phyloP scores from a whole-genome alignment of 2,113 vertebrate species.

The Malurus alboscapulatus region DNA sequence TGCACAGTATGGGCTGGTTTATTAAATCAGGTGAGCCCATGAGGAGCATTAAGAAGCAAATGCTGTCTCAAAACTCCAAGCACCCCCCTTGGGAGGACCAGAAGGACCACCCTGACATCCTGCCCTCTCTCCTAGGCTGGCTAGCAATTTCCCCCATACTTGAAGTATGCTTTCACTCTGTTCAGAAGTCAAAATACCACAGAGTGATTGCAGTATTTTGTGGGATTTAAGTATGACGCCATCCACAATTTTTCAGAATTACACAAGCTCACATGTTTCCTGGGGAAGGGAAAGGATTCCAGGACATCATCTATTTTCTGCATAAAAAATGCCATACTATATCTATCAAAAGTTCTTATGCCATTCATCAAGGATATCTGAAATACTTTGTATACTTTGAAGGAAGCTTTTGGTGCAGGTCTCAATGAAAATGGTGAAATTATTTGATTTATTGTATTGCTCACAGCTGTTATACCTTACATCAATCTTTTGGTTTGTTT shows the following conservation, averaged over 20 bases:
- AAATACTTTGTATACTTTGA: not conserved
- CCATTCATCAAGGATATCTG: not conserved
- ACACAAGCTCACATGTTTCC: slow-evolving; percentile 55
- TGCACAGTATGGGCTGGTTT: not conserved
- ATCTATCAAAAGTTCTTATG: not conserved
- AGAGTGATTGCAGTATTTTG: slow-evolving; percentile 43
- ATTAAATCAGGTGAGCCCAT: not conserved
- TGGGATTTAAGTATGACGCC: slow-evolving; percentile 51
- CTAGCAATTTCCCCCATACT: not conserved
- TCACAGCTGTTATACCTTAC: not conserved
- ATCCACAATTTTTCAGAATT: slow-evolving; percentile 54
- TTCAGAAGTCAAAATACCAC: slow-evolving; percentile 48
- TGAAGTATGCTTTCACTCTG: not conserved
- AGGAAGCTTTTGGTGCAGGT: not conserved
- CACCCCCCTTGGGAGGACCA: not conserved
- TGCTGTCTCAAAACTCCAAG: not conserved
- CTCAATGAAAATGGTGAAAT: not conserved
- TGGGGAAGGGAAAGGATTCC: not conserved
- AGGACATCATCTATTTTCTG: slow-evolving; percentile 19
- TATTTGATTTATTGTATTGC: not conserved
- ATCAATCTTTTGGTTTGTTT: not conserved
- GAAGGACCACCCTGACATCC: not conserved
- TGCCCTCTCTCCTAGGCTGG: not conserved
- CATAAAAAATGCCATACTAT: not conserved
- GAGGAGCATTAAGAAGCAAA: not conserved